Conservation (phyloP, 2,797 vertebrate genomes). For the Naso thynnoides region DNA sequence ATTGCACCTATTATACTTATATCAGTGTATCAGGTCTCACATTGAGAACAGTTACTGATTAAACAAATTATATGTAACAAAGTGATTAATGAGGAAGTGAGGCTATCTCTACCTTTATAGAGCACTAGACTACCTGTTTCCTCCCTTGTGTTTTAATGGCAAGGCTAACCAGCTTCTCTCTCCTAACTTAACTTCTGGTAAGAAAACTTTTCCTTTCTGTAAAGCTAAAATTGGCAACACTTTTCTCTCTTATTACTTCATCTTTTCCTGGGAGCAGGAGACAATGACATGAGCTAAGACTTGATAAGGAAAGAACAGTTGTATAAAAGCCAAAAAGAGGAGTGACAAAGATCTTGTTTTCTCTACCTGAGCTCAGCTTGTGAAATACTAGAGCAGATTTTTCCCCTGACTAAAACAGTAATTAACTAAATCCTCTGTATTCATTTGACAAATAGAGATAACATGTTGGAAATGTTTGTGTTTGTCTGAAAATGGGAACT, state of each 20-base stretch:
- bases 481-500: slow-evolving; percentile 25
- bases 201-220: slow-evolving; percentile 4
- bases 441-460: slow-evolving; percentile 67
- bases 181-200: not conserved
- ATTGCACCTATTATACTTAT: no score
- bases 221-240: not conserved
- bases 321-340: not conserved
- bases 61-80: not conserved
- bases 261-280: not conserved
- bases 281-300: not conserved
- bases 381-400: slow-evolving; percentile 21
- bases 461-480: slow-evolving; percentile 42
- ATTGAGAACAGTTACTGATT: not conserved
- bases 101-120: not conserved
- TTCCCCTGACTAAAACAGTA: slow-evolving; percentile 56
- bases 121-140: not conserved
- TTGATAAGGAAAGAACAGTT: not conserved
- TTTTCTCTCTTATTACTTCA: not conserved
- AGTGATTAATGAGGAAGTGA: not conserved
- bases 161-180: not conserved
- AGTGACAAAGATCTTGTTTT: slow-evolving; percentile 29
- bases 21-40: no score
- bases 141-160: not conserved
- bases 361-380: slow-evolving; percentile 19
- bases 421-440: slow-evolving; percentile 63